Base-by-base conservation (phyloP, 2,888 invertebrate genomes). In the Eristalinus aeneus region DNA sequence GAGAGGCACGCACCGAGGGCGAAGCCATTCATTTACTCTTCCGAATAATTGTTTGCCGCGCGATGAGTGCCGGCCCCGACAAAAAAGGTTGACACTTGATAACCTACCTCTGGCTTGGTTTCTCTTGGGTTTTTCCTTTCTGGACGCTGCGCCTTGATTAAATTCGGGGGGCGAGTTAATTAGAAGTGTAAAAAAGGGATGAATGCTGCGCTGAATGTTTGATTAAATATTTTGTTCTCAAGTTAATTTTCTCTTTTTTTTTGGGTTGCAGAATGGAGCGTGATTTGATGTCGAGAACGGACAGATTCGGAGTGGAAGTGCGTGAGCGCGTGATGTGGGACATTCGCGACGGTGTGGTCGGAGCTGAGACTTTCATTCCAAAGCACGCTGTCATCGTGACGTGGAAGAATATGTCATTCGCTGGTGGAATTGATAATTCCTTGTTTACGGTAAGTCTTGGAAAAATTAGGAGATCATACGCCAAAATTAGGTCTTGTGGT, bases 371-470 rank as follows among this genome's bases (percentile, higher is more conserved):
- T 1, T 99, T 99, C 93, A 94, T 95, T 88, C 98, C 99, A 0
- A 97, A 98, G 91, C 98, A 98, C 90, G 97, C 96, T 2, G 93
- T 97, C 79, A 96, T 98, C 83, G 95, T 97, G 74, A 99, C 99
- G 0, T 99, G 99, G 99, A 97, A 97, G 92, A 98, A 99, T 92
- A 96, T 98, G 93, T 97, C 98, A 0, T 98, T 98, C 91, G 95
- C 97, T 90, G 98, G 98, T 69, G 98, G 98, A 88, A 97, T 96
- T 89, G 96, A 95, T 88, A 95, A 96, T 91, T 95, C 96, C 0
- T 92, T 97, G n/a, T 95, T 93, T 90, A 94, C 93, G 93, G 96
- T 96, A 91, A 93, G 93, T 92, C 31, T 58, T 58, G 58, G 8
- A 58, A 9, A 46, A 46, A 46, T 46, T 5, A 32, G 32, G 3